Conservation (phyloP, 2,888 invertebrate species). For the Physocephala rufipes region DNA sequence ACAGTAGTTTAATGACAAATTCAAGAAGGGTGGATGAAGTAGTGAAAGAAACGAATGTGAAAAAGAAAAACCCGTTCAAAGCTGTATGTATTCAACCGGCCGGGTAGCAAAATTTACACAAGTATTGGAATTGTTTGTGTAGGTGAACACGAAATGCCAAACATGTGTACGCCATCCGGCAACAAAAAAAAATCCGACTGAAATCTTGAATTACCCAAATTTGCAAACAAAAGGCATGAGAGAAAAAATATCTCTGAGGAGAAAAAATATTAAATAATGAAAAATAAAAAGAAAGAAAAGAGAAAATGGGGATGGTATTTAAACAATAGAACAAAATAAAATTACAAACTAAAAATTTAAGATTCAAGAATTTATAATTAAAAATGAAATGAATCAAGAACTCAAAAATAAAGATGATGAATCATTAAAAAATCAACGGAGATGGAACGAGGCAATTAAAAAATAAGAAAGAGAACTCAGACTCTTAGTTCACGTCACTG, state of each 20-base stretch:
- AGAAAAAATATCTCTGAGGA: background rate
- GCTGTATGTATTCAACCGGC: constrained; percentile 15
- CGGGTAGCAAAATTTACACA: constrained; percentile 10
- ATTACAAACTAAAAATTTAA: constrained; percentile 7
- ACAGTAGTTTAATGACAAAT: background rate
- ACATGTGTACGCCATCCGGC: constrained; percentile 18
- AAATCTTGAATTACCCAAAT: background rate
- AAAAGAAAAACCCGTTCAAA: background rate
- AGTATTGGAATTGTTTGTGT: background rate
- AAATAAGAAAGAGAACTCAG: background rate
- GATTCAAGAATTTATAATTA: background rate
- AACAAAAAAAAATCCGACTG: background rate
- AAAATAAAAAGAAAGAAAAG: background rate
- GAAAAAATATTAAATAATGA: background rate
- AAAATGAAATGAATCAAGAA: constrained; percentile 18
- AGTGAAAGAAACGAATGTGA: background rate
- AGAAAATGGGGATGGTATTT: background rate
- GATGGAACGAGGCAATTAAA: background rate
- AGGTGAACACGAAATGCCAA: constrained; percentile 3
- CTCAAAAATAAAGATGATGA: constrained; percentile 29
- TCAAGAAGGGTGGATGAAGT: constrained; percentile 1
- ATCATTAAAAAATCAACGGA: constrained; percentile 27
- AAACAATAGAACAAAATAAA: constrained; percentile 5
- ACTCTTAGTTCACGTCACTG: constrained; percentile 5
- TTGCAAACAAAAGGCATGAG: background rate